phyloP scores from a whole-genome alignment of 2,888 invertebrate species.

The Ellobium chinense region DNA sequence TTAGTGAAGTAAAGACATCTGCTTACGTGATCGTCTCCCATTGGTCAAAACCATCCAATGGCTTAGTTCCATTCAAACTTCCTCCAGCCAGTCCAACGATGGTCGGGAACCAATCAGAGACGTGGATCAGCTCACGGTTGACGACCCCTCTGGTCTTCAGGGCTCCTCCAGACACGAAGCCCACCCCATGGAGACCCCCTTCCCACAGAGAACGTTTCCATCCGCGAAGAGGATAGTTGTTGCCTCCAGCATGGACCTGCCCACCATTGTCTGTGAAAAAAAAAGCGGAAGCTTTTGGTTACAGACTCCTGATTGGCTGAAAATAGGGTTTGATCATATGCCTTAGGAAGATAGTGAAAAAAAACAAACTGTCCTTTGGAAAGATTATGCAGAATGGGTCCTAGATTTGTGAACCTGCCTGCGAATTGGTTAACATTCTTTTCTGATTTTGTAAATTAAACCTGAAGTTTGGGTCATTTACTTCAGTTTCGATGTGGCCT shows the following conservation, averaged over 20 bases:
- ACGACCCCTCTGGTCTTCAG: constrained; percentile 53
- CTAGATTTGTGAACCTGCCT: too few relatives aligned
- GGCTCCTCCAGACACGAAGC: constrained; percentile 68
- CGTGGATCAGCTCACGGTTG: constrained; percentile 69
- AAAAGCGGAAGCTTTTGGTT: too few relatives aligned
- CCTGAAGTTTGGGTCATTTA: too few relatives aligned
- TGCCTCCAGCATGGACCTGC: constrained; percentile 72
- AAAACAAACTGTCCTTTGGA: too few relatives aligned
- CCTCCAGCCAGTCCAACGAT: constrained; percentile 71
- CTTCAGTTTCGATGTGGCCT: too few relatives aligned
- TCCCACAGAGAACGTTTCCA: constrained; percentile 77
- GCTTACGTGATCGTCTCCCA: constrained; percentile 74
- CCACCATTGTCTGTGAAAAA: constrained; percentile 80
- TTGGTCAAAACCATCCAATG: constrained; percentile 74
- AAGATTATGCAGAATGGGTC: too few relatives aligned
- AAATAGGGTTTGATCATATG: too few relatives aligned
- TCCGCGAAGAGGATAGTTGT: constrained; percentile 76
- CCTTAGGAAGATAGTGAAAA: too few relatives aligned
- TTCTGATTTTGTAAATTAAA: too few relatives aligned
- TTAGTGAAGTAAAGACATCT: too few relatives aligned
- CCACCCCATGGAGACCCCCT: constrained; percentile 75
- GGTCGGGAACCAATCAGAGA: constrained; percentile 77
- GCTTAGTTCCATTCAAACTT: constrained; percentile 62
- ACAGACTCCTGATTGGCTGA: too few relatives aligned
- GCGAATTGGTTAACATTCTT: too few relatives aligned